phyloP scores from a whole-genome alignment of 2,113 vertebrate genomes.

The Symphodus melops region DNA sequence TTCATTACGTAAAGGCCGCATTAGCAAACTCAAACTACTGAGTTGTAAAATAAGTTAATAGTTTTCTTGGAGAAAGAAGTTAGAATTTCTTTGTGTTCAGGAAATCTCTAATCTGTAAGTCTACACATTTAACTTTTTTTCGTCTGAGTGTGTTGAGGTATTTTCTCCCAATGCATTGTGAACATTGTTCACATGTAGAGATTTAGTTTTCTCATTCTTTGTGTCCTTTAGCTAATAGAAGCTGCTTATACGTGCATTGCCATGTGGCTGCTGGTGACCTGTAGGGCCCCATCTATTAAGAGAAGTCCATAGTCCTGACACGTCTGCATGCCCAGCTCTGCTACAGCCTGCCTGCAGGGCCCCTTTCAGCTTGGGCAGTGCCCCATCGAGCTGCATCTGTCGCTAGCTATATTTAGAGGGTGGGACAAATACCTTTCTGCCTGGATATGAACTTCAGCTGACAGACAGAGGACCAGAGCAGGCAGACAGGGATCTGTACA shows the following conservation, averaged over 20 bases:
- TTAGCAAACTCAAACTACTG: background rate
- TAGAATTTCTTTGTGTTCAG: background rate
- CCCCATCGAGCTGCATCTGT: conserved; percentile 79
- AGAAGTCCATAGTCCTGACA: conserved; percentile 60
- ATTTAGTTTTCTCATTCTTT: background rate
- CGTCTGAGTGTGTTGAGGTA: background rate
- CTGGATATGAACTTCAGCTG: conserved; percentile 73
- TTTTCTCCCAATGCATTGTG: background rate
- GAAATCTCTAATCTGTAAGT: background rate
- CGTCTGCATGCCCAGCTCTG: conserved; percentile 50
- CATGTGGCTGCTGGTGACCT: conserved; percentile 54
- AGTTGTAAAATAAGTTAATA: background rate
- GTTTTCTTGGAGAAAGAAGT: background rate
- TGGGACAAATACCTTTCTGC: conserved; percentile 73
- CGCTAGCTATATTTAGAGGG: conserved; percentile 81
- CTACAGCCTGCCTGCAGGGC: conserved; percentile 48
- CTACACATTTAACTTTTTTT: background rate
- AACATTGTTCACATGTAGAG: background rate
- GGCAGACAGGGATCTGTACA: conserved; percentile 47
- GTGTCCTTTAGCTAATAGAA: conserved; percentile 28
- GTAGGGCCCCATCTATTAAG: conserved; percentile 50
- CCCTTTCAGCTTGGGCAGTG: conserved; percentile 63
- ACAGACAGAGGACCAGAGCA: conserved; percentile 54
- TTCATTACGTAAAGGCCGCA: background rate
- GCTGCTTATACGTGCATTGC: conserved; percentile 31